phyloP scores from a whole-genome alignment of 2,113 vertebrate genomes.

The Brachyhypopomus gauderio region DNA sequence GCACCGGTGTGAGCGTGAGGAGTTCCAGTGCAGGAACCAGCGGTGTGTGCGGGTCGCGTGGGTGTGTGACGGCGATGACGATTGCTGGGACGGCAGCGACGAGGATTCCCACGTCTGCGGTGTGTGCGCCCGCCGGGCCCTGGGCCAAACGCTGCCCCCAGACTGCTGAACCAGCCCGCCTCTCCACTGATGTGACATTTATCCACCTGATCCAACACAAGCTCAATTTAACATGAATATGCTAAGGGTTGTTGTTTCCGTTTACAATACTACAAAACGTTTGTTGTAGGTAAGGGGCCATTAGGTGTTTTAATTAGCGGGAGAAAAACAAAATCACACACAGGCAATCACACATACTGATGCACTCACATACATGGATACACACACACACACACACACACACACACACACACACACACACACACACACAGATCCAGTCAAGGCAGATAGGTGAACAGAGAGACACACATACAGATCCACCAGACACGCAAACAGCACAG shows the following conservation, averaged over 20 bases:
- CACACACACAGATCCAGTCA: constrained; percentile 13
- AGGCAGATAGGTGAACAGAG: neutral
- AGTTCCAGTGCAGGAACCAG: constrained; percentile 91
- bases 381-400: neutral
- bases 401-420: constrained; percentile 12
- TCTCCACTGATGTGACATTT: constrained; percentile 26
- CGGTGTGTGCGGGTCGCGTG: constrained; percentile 88
- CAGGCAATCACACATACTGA: neutral
- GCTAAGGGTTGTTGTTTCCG: constrained; percentile 3
- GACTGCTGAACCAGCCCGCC: constrained; percentile 32
- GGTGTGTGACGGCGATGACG: constrained; percentile 95
- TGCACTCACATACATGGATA: neutral
- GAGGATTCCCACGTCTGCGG: constrained; percentile 86
- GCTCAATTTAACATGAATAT: constrained; percentile 16
- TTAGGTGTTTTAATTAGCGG: constrained; percentile 1
- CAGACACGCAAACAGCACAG: neutral
- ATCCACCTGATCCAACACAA: neutral
- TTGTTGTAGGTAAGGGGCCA: neutral
- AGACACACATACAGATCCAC: neutral
- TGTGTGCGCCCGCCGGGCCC: constrained; percentile 63
- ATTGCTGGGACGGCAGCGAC: constrained; percentile 94
- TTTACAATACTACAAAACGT: neutral
- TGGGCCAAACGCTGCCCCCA: too few relatives aligned
- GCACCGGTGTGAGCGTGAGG: constrained; percentile 81
- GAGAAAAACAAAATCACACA: neutral